Base-by-base conservation (phyloP, 2,888 invertebrate species). In the Stictocephala bisonia region DNA sequence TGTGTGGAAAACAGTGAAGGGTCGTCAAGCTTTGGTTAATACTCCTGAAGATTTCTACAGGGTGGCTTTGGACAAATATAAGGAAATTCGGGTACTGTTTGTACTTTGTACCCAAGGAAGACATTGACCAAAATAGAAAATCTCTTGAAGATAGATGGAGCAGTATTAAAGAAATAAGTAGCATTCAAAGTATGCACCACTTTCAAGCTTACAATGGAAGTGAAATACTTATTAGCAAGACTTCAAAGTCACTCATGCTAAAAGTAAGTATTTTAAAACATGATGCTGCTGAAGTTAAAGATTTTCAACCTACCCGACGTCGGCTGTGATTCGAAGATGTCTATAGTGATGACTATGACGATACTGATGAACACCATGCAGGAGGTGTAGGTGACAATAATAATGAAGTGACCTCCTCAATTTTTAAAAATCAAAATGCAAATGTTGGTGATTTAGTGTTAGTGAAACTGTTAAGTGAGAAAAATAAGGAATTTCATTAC, bases 31-130 rank as follows among this genome's bases (percentile, higher is more conserved):
- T 50, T 50, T 50, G 7, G 50, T 50, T 9, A 50, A 50, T 13
- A 50, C 50, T 13, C 50, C 50, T 22, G 50, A 50, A 50, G 41
- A 41, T 66, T 66, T 40, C 35, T 66, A 66, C 22, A 35, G 35
- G 35, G 58, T 58, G n/a, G 58, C 58, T 35, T 20, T 31, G 35
- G 58, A 27, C 3, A 58, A 26, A 27, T 58, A 27, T 27, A 58
- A 58, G 27, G 58, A 35, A 29, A 58, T 58, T 26, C 15, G 18
- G 35, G 27, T 58, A 29, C 58, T 58, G n/a, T n/a, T n/a, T n/a
- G n/a, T n/a, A n/a, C 3, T 58, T 31, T 58, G 58, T 58, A 29
- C 15, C 58, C 6, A 58, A 58, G 3, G 58, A 58, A 58, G 50
- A 50, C 50, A 50, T 50, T 7, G 50, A 50, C 20, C 50, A 20